Conservation (phyloP, 2,888 invertebrate genomes). For the Leptopilina drosophilae region DNA sequence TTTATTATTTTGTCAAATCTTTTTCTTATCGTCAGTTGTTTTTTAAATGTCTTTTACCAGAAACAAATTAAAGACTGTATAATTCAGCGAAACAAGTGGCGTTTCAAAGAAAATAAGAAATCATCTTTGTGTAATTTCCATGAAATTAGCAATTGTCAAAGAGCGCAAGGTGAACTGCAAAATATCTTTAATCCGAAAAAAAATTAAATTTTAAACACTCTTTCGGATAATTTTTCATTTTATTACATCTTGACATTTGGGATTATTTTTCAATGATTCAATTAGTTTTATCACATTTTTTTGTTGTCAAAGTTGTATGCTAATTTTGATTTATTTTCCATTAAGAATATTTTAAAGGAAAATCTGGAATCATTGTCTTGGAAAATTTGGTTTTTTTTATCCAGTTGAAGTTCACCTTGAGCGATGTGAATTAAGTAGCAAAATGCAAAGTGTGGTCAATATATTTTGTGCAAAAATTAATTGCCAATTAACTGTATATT, state of each 20-base stretch:
- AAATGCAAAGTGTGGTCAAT: conserved; percentile 56
- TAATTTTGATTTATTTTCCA: no score
- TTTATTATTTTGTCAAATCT: background rate
- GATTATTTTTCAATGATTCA: no score
- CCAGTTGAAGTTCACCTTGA: background rate
- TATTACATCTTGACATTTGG: no score
- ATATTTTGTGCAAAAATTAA: conserved; percentile 53
- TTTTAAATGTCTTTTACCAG: conserved; percentile 6
- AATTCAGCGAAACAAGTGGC: conserved; percentile 10
- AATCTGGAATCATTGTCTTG: no score
- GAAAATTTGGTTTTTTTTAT: background rate
- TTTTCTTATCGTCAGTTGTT: conserved; percentile 19
- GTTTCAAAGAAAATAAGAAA: conserved; percentile 23
- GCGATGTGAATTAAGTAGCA: conserved; percentile 54
- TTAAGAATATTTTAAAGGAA: no score
- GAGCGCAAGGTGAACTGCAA: conserved; percentile 32
- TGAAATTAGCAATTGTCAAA: conserved; percentile 41
- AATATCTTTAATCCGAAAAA: background rate
- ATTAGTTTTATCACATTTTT: no score
- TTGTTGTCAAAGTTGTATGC: no score
- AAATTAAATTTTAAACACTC: background rate
- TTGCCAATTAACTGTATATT: conserved; percentile 52
- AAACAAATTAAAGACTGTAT: conserved; percentile 32
- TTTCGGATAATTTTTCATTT: no score
- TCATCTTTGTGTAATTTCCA: conserved; percentile 35